Base-by-base conservation (phyloP, 2,797 vertebrate species). In the Hyperoplus lanceolatus region DNA sequence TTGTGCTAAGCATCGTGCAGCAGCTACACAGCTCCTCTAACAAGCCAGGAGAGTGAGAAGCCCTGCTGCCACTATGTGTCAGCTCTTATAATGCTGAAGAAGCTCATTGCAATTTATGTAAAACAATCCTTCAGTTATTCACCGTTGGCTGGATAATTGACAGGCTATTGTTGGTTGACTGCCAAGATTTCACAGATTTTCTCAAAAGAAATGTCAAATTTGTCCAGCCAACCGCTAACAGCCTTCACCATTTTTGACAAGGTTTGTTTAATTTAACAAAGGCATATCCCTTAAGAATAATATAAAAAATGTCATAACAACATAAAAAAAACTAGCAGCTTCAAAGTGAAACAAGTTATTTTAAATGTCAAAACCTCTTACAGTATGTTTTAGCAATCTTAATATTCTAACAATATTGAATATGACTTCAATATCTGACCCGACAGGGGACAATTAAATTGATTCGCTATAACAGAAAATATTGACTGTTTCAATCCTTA, bases 111-210 rank as follows among this genome's bases (percentile, higher is more conserved):
- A 58, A 80, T 92, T 87, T 82, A 86, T 87, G 89, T 81, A 76
- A 83, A 83, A 78, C 78, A 53, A 53, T 10, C 29, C 77, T 79
- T 76, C 75, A 45, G 68, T 75, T 54, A 60, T 86, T 87, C 73
- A 66, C 77, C 67, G 80, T 77, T 89, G 88, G 85, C 86, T 86
- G 84, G 84, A 83, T 91, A 90, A 89, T 80, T 90, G 89, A 87
- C 87, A 89, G 89, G 75, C 84, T 73, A 82, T 87, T 87, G 87
- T 88, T 85, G 74, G 65, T 66, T 56, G 75, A 69, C 87, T 79
- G 88, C 77, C 81, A 76, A 84, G 71, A 80, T 83, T 79, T 70
- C 58, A 46, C 50, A 77, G 69, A 80, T 90, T 79, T 29, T 81
- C 82, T 80, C 67, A 43, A 77, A 82, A 83, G 80, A 73, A 51